phyloP scores from a whole-genome alignment of 2,888 invertebrate species.

The Crepidodera aurea region DNA sequence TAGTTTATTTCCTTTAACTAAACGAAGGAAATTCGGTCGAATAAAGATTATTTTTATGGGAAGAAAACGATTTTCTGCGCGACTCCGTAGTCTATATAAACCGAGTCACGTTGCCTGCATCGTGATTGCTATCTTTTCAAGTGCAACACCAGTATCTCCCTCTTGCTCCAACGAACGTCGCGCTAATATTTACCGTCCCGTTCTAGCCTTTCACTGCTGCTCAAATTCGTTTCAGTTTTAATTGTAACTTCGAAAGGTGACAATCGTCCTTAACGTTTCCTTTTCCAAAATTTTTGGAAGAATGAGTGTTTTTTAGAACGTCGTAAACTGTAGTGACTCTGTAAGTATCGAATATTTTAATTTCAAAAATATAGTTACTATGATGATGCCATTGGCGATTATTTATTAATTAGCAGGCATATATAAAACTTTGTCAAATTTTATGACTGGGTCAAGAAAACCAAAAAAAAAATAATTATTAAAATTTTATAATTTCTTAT shows the following conservation, averaged over 20 bases:
- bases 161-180: background rate
- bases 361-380: no score
- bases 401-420: no score
- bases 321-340: no score
- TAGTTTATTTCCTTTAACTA: no score
- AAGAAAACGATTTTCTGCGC: constrained; percentile 7
- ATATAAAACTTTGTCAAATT: no score
- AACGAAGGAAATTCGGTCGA: no score
- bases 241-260: constrained; percentile 18
- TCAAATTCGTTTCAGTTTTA: constrained; percentile 1
- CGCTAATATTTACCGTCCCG: constrained; percentile 7
- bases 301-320: background rate
- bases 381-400: no score
- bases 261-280: constrained; percentile 13
- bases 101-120: constrained; percentile 22
- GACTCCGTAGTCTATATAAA: background rate
- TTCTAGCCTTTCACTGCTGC: background rate
- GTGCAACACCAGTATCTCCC: background rate
- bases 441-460: no score
- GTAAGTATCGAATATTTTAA: no score
- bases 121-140: constrained; percentile 12
- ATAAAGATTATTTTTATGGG: no score
- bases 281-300: constrained; percentile 2
- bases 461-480: no score
- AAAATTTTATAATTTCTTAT: no score